These are phyloP conservation scores for Oreocharis arfaki DNA, from an alignment of 2,113 vertebrate genomes.

Conservation along the genomic window DNA sequence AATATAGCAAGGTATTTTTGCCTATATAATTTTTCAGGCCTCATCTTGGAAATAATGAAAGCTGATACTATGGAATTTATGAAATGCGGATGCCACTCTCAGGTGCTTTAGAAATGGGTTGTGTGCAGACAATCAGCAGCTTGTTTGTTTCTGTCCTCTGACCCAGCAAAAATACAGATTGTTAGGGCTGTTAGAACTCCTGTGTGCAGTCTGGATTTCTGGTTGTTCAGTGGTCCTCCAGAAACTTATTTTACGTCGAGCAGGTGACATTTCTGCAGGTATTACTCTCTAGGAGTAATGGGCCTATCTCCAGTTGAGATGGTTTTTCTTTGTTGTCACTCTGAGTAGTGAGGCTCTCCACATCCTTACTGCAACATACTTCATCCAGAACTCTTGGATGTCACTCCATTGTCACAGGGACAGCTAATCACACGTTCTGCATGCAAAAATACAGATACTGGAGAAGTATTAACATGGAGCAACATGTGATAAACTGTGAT, in stretches of 20 bases:
- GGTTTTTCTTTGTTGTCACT: background rate
- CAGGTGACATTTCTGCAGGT: background rate
- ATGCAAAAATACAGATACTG: background rate
- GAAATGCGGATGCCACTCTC: background rate
- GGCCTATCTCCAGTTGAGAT: background rate
- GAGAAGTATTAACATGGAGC: background rate
- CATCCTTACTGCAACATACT: background rate
- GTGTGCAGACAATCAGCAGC: background rate
- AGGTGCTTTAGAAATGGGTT: background rate
- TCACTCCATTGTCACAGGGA: background rate
- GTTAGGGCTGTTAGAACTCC: background rate
- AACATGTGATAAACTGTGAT: no score
- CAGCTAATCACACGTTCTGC: background rate
- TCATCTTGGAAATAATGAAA: background rate
- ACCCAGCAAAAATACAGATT: background rate
- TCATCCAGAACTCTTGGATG: background rate
- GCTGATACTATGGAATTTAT: background rate
- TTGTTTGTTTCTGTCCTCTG: background rate
- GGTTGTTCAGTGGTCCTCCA: background rate
- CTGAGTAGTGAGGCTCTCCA: background rate
- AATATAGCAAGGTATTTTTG: background rate
- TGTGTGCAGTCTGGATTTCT: background rate
- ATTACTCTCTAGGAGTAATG: background rate
- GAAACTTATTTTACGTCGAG: background rate
- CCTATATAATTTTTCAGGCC: background rate